phyloP scores from a whole-genome alignment of 2,888 invertebrate species.

The Patella ulyssiponensis region DNA sequence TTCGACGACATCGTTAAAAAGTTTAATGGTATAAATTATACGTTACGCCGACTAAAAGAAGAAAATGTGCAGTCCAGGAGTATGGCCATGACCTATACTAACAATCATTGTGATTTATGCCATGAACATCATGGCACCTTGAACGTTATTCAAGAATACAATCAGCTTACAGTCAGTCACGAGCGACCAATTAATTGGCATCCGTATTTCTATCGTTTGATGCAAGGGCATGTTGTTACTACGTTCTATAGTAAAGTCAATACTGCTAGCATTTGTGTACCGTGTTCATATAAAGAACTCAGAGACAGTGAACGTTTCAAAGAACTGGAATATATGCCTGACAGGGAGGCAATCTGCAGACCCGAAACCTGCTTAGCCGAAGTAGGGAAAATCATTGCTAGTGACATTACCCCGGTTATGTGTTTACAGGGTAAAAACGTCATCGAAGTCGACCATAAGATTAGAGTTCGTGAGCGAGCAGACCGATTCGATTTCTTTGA shows the following conservation, averaged over 20 bases:
- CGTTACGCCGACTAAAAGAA: constrained; percentile 52
- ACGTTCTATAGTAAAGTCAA: constrained; percentile 63
- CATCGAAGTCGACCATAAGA: constrained; percentile 64
- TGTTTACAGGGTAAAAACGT: constrained; percentile 65
- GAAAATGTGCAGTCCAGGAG: constrained; percentile 60
- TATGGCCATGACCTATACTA: constrained; percentile 63
- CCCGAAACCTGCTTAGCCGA: constrained; percentile 51
- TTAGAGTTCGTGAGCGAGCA: constrained; percentile 55
- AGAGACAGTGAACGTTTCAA: constrained; percentile 50
- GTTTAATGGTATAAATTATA: constrained; percentile 55
- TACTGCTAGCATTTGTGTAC: constrained; percentile 64
- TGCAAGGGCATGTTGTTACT: constrained; percentile 59
- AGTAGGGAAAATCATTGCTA: constrained; percentile 63
- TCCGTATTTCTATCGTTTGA: constrained; percentile 54
- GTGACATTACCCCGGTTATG: constrained; percentile 57
- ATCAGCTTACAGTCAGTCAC: constrained; percentile 55
- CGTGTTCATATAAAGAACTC: constrained; percentile 61
- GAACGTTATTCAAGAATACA: constrained; percentile 63
- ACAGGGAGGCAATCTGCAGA: constrained; percentile 46
- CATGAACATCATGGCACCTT: constrained; percentile 61
- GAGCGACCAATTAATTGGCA: constrained; percentile 48
- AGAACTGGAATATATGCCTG: constrained; percentile 44
- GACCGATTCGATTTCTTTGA: constrained; percentile 57
- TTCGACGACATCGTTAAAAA: constrained; percentile 62
- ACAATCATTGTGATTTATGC: constrained; percentile 60